Base-by-base conservation (phyloP, 2,888 invertebrate genomes). In the Thereva nobilitata region DNA sequence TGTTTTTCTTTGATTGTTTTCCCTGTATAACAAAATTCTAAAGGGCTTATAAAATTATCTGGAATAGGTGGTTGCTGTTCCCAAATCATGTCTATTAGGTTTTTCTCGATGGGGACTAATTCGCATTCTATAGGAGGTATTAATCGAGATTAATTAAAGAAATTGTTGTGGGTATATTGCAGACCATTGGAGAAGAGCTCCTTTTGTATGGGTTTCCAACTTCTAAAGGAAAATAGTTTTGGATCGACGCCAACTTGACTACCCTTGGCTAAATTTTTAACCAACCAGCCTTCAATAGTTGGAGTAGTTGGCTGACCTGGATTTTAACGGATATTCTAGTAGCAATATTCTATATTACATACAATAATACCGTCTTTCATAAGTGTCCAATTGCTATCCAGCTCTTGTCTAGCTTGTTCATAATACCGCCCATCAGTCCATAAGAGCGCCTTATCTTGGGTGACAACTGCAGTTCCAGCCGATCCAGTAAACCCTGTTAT, bases 371-470 rank as follows among this genome's bases (percentile, higher is more conserved):
- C 89, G 76, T 90, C 88, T 78, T 91, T 96, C 95, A 98, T 97
- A 5, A 99, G 82, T 0, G 86, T 90, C 98, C 98, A 99, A 50
- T 85, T 84, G 0, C 83, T 76, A 77, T 95, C 93, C 42, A 95
- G 83, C 77, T 99, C 89, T 71, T 89, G 83, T 10, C 84, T 83
- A 1, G 96, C 97, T 84, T 99, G 98, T 37, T 93, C 85, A 79
- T 90, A 95, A 79, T 99, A 99, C 5, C 99, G 84, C 0, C 97
- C 98, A 82, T 99, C 99, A 0, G 98, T 98, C 97, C 98, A 99
- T n/a, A 99, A 79, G 3, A 90, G 82, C 0, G 93, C 93, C 23
- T 86, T 82, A 0, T 85, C 82, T 0, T 83, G 78, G 0, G 96
- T 95, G 50, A 98, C 85, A 6, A 97, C 83, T 0, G 93, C 96